Percentiles rank a stretch among this genome's conserved stretches.
These are phyloP conservation scores for Saimiri boliviensis DNA, from an alignment of 2,113 vertebrate genomes.

Conservation along the genomic window DNA sequence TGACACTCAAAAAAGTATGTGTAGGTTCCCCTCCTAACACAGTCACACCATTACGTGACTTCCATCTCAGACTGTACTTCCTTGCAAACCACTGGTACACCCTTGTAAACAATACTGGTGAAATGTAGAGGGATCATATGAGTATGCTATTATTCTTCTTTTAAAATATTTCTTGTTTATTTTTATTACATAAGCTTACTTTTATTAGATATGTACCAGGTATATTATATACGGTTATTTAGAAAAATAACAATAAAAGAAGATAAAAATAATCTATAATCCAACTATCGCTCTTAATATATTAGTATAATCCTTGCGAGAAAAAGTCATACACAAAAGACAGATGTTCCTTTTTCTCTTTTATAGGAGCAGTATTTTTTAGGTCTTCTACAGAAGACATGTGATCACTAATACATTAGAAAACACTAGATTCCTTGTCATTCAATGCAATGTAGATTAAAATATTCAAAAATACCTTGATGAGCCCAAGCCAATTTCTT, in stretches of 20 bases:
- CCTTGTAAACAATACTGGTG: not conserved
- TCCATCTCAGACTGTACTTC: not conserved
- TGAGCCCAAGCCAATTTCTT: slow-evolving; percentile 95
- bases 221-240: not conserved
- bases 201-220: not conserved
- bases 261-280: slow-evolving; percentile 19
- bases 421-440: slow-evolving; percentile 20
- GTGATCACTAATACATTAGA: not conserved
- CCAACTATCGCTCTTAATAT: not conserved
- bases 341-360: not conserved
- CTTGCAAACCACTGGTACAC: not conserved
- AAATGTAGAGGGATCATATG: not conserved
- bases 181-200: not conserved
- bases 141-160: not conserved
- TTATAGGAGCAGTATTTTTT: not conserved
- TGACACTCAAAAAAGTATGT: not conserved
- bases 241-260: slow-evolving; percentile 38
- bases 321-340: not conserved
- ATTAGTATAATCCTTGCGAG: not conserved
- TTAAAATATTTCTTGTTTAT: not conserved
- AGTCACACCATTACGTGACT: not conserved
- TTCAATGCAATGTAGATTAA: slow-evolving; percentile 47
- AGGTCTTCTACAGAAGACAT: not conserved
- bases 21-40: not conserved
- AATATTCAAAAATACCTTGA: slow-evolving; percentile 87